phyloP scores from a whole-genome alignment of 2,888 invertebrate genomes.

The Phengaris alcon region DNA sequence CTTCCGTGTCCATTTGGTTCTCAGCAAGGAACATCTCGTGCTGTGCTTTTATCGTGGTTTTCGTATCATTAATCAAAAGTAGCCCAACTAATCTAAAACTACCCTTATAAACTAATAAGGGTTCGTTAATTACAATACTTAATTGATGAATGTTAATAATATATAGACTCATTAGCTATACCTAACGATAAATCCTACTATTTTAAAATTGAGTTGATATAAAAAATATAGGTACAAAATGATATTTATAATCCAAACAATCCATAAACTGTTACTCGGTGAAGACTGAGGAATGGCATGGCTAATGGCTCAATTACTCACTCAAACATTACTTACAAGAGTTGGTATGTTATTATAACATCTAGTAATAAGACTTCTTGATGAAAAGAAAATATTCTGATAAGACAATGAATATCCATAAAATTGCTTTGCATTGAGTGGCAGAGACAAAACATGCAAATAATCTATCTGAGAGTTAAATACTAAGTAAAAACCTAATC shows the following conservation, averaged over 20 bases:
- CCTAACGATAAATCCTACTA: background rate
- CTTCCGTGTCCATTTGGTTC: conserved; percentile 50
- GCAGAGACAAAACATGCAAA: too few relatives aligned
- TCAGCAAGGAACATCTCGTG: conserved; percentile 61
- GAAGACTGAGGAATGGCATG: background rate
- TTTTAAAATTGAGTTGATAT: background rate
- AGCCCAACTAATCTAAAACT: conserved; percentile 43
- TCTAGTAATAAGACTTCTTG: too few relatives aligned
- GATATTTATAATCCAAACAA: background rate
- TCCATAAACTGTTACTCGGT: background rate
- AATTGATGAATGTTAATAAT: conserved; percentile 14
- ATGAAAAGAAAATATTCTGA: too few relatives aligned
- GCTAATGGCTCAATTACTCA: too few relatives aligned
- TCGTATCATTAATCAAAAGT: conserved; percentile 69
- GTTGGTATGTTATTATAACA: too few relatives aligned
- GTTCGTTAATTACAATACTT: conserved; percentile 21
- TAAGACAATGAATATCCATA: too few relatives aligned
- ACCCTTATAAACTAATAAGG: conserved; percentile 20
- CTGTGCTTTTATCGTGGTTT: conserved; percentile 64
- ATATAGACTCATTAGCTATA: background rate
- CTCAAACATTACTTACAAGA: too few relatives aligned
- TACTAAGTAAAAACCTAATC: too few relatives aligned
- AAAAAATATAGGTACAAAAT: background rate
- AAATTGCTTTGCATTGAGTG: too few relatives aligned
- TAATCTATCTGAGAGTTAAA: too few relatives aligned